phyloP scores from a whole-genome alignment of 2,888 invertebrate genomes.

The Pollenia labialis region DNA sequence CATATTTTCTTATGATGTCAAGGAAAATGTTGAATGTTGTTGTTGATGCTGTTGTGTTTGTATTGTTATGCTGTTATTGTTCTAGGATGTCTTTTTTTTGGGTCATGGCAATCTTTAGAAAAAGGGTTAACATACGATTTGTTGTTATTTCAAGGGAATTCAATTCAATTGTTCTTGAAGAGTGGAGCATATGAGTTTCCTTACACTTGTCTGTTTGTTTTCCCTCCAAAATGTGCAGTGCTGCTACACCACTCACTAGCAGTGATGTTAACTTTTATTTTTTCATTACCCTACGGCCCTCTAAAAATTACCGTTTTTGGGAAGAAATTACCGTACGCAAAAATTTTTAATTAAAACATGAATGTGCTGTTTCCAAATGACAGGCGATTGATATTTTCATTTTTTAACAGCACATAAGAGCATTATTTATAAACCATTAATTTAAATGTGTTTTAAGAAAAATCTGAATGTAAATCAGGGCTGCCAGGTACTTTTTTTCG shows the following conservation, averaged over 20 bases:
- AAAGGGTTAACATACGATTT: conserved; percentile 65
- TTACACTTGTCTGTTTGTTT: conserved; percentile 52
- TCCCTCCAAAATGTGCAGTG: conserved; percentile 67
- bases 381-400: too few species aligned
- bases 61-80: conserved; percentile 45
- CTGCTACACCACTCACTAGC: background rate
- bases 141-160: conserved; percentile 67
- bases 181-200: conserved; percentile 41
- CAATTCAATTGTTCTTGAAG: conserved; percentile 51
- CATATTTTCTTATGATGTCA: conserved; percentile 65
- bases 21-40: conserved; percentile 64
- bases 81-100: conserved; percentile 55
- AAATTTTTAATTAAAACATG: too few species aligned
- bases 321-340: too few species aligned
- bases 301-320: too few species aligned
- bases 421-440: too few species aligned
- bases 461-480: too few species aligned
- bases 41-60: conserved; percentile 34
- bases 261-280: too few species aligned
- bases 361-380: too few species aligned
- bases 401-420: too few species aligned
- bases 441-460: too few species aligned
- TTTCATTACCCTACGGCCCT: too few species aligned
- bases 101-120: conserved; percentile 64
- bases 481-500: too few species aligned